Evolutionary conservation across 2,888 invertebrate genomes (phyloP).

Genomic region (Brachylomia viminalis): DNA sequence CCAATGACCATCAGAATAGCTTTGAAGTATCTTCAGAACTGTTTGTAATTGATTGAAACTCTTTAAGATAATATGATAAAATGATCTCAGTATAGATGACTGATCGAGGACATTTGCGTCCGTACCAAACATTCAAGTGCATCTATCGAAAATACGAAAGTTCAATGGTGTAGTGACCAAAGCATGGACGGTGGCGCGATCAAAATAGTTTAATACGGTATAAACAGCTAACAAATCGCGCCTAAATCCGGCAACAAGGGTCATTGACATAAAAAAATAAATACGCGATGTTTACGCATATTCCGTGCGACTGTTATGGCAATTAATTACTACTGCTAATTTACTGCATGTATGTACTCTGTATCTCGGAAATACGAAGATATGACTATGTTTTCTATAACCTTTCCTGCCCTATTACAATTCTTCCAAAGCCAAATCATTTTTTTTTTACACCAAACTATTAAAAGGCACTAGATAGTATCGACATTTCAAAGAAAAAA

Average conservation of each 20-base stretch:
- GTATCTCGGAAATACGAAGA: background rate
- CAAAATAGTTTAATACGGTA: slow-evolving; percentile 58
- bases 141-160: slow-evolving; percentile 30
- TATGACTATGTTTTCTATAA: background rate
- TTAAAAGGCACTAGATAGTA: background rate
- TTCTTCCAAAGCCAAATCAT: background rate
- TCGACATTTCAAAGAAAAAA: background rate
- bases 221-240: slow-evolving; percentile 52
- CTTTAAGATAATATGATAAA: background rate
- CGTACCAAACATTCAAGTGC: slow-evolving; percentile 24
- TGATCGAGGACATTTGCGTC: background rate
- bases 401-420: background rate
- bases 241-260: slow-evolving; percentile 57
- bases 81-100: too few species aligned
- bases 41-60: background rate
- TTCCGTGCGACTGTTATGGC: slow-evolving; percentile 11
- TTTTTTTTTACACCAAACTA: background rate
- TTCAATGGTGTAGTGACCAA: slow-evolving; percentile 31
- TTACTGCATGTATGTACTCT: slow-evolving; percentile 1
- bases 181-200: slow-evolving; percentile 42
- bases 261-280: slow-evolving; percentile 67
- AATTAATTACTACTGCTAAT: slow-evolving; percentile 45
- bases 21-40: background rate
- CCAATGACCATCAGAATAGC: background rate
- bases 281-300: slow-evolving; percentile 44